Evolutionary conservation across 1,140 invertebrate genomes (phyloP), one percentile per base, ranked within the genome.

Genomic region (Oncopeltus fasciatus): DNA sequence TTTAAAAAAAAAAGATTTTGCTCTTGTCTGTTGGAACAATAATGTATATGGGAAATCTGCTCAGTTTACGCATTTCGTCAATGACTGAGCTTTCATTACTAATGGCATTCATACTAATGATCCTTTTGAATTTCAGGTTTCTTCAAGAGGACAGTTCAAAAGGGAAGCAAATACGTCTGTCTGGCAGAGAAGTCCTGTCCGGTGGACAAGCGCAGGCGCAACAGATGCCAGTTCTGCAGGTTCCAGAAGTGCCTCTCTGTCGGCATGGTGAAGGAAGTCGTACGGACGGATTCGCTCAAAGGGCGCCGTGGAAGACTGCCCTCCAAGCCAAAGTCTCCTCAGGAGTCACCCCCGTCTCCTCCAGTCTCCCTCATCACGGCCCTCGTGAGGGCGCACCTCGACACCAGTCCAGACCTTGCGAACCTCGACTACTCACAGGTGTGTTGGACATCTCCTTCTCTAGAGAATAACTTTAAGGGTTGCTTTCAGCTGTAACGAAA

Each of bases 231-330:
- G 75, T 98, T 95, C 74, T 99, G 96, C 75, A 82, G 96, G 68
- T 99, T 97, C 74, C 95, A 98, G 75, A 99, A 99, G 80, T 99
- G 96, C 77, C 77, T 99, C 33, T 83, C 84, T 28, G 95, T 99
- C 20, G 96, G 96, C 51, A 99, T 99, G 96, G 96, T 98, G 1
- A 95, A 97, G 78, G 98, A 95, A 79, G 88, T 71, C 2, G 70
- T 71, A n/a, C 59, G 70, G 21, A 71, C 70, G n/a, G 70, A 71
- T 46, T 71, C 70, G 33, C 60, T 71, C 8, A 71, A 71, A 59
- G 70, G 70, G 0, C 81, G 96, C 59, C 80, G 96, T 33, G 96
- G 96, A 9, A 77, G 96, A 61, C 76, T 99, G 65, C 96, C 96
- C 16, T 98, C 95, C 0, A 99, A 99, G 72, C 93, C 95, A 14